Evolutionary conservation across 2,888 invertebrate genomes (phyloP).

Genomic region (Nomada goodeniana): DNA sequence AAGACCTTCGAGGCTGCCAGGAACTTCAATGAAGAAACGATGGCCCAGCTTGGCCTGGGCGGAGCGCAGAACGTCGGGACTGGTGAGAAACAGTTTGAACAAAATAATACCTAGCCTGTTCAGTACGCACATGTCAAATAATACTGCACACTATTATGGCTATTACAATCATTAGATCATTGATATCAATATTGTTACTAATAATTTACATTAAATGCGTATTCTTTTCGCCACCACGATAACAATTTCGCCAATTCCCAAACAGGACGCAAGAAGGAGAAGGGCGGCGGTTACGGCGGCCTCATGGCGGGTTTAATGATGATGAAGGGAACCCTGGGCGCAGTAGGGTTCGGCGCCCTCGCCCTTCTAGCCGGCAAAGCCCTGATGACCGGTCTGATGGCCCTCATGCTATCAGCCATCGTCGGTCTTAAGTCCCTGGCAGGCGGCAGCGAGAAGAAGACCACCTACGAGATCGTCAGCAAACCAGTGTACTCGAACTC

Average conservation of each 20-base stretch:
- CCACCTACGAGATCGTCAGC: conserved; percentile 93
- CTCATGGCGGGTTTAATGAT: conserved; percentile 85
- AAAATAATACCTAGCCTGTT: too few relatives aligned
- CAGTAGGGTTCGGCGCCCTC: conserved; percentile 90
- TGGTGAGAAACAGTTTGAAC: conserved; percentile 80
- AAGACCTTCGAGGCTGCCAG: conserved; percentile 87
- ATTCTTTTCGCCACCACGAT: neutral
- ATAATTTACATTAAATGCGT: neutral
- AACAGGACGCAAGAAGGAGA: conserved; percentile 82
- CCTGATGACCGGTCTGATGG: conserved; percentile 92
- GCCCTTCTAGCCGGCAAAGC: conserved; percentile 94
- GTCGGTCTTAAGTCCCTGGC: conserved; percentile 91
- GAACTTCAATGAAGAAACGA: conserved; percentile 78
- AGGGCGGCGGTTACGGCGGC: conserved; percentile 82
- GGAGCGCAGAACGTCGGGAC: conserved; percentile 73
- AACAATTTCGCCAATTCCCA: conserved; percentile 5
- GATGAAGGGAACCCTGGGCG: conserved; percentile 90
- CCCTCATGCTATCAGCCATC: conserved; percentile 91
- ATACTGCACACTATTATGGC: too few relatives aligned
- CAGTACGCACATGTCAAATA: too few relatives aligned
- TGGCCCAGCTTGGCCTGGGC: conserved; percentile 76
- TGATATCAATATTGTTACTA: neutral
- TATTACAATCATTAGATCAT: too few relatives aligned
- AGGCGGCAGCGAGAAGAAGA: conserved; percentile 87
- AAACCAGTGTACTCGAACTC: conserved; percentile 91